These are phyloP conservation scores for Leuctra nigra DNA, from an alignment of 2,888 invertebrate genomes.

Conservation along the genomic window DNA sequence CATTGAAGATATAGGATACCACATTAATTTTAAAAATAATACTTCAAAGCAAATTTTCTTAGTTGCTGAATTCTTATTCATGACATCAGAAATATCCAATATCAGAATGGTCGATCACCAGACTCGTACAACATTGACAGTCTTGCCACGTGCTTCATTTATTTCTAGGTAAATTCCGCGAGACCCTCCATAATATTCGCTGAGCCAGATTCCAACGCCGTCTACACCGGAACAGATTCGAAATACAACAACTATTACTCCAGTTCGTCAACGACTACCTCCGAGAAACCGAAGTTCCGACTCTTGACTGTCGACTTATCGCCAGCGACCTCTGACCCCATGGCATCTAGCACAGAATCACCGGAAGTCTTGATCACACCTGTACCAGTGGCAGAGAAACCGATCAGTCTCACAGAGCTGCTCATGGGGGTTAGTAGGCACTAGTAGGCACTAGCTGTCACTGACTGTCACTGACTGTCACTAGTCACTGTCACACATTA, in stretches of 20 bases:
- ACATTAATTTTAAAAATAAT: too few relatives aligned
- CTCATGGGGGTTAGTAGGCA: neutral
- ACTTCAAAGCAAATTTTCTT: too few relatives aligned
- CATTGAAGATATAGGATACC: too few relatives aligned
- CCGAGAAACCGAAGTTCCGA: constrained; percentile 9
- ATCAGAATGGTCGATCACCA: too few relatives aligned
- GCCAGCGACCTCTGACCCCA: neutral
- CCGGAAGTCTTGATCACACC: neutral
- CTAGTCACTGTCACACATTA: too few relatives aligned
- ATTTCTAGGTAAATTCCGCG: neutral
- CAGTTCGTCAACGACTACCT: constrained; percentile 4
- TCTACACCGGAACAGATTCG: constrained; percentile 8
- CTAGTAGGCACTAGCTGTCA: too few relatives aligned
- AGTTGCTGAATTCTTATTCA: too few relatives aligned
- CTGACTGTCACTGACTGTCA: too few relatives aligned
- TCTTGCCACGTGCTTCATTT: constrained; percentile 22
- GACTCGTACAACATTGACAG: too few relatives aligned
- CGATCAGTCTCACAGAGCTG: too few relatives aligned
- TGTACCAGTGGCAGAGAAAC: neutral
- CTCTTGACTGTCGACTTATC: neutral
- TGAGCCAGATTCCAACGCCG: constrained; percentile 2
- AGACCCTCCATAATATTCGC: neutral
- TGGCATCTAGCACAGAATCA: neutral
- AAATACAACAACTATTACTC: constrained; percentile 15
- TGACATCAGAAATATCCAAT: too few relatives aligned